Conservation (phyloP, 2,113 vertebrate genomes). For the Canis aureus region DNA sequence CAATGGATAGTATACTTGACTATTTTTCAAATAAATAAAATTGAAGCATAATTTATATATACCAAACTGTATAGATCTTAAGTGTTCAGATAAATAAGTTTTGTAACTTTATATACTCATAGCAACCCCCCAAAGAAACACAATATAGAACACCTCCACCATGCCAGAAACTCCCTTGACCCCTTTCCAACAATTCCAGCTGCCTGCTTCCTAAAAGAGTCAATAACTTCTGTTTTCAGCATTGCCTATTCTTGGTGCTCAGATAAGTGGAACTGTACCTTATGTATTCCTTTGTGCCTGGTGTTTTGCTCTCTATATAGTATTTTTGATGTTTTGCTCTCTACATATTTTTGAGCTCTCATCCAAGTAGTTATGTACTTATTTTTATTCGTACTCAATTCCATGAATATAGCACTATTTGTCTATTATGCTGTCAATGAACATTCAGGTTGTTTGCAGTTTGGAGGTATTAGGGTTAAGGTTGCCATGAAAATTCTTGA, state of each 20-base stretch:
- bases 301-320: not conserved
- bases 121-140: not conserved
- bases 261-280: not conserved
- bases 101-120: not conserved
- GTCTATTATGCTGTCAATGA: not conserved
- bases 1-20: too few species aligned
- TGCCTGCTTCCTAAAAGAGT: not conserved
- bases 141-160: not conserved
- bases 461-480: not conserved
- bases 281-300: not conserved
- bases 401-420: not conserved
- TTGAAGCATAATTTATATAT: not conserved
- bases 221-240: not conserved
- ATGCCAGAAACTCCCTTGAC: not conserved
- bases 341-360: not conserved
- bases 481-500: not conserved
- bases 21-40: not conserved
- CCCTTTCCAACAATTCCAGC: not conserved
- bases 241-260: not conserved
- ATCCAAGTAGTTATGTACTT: not conserved
- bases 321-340: not conserved
- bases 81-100: not conserved
- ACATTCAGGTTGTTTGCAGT: not conserved
- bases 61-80: not conserved
- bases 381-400: not conserved